A percentile compares a stretch with the other conserved stretches of the same genome.
Conservation (phyloP, 2,113 vertebrate species). For the Dicentrarchus labrax region DNA sequence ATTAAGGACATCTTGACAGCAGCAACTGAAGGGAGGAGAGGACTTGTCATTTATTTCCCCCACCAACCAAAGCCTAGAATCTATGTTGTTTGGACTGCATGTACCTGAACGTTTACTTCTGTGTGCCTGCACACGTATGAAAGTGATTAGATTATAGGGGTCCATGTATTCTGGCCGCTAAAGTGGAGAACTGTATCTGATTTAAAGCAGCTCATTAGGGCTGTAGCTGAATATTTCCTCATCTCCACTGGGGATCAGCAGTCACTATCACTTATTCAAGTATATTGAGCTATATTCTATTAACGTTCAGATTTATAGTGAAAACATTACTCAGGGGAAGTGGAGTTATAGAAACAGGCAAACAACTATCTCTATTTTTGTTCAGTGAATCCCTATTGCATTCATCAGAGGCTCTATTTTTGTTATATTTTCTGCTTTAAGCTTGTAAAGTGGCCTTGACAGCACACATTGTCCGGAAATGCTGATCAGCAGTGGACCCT, state of each 20-base stretch:
- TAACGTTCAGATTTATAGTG: not conserved
- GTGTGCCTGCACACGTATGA: not conserved
- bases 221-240: not conserved
- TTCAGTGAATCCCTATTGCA: not conserved
- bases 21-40: not conserved
- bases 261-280: not conserved
- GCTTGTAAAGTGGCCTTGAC: conserved; percentile 3
- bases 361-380: not conserved
- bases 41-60: not conserved
- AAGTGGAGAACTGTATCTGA: not conserved
- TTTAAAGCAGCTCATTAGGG: conserved; percentile 27
- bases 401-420: conserved; percentile 9
- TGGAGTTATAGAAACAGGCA: not conserved
- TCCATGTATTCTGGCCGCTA: not conserved
- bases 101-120: not conserved
- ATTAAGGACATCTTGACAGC: not conserved
- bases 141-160: not conserved
- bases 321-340: not conserved
- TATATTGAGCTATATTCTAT: not conserved
- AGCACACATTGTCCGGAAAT: not conserved
- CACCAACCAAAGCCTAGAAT: not conserved
- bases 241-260: not conserved
- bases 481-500: conserved; percentile 26
- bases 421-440: not conserved
- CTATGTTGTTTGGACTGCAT: not conserved